Percentiles rank a stretch among this genome's conserved stretches.
Conservation (phyloP, 2,113 vertebrate genomes). For the Pantherophis guttatus region DNA sequence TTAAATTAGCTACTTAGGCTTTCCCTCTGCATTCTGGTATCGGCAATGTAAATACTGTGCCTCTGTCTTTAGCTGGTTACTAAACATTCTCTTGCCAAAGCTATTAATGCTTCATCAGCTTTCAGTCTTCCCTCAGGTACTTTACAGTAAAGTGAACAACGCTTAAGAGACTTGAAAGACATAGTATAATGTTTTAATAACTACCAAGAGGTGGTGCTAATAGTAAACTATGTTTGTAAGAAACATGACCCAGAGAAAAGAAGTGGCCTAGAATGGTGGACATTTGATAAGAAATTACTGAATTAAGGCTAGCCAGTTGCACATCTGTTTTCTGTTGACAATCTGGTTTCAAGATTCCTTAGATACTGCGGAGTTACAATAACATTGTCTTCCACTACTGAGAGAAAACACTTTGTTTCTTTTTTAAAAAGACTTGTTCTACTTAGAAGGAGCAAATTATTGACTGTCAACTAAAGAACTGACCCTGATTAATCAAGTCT, state of each 20-base stretch:
- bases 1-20: background rate
- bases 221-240: background rate
- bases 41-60: background rate
- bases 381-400: background rate
- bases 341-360: background rate
- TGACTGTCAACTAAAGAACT: background rate
- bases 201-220: background rate
- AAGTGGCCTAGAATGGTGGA: background rate
- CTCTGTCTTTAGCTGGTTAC: background rate
- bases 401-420: background rate
- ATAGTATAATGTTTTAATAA: background rate
- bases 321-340: background rate
- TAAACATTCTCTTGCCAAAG: background rate
- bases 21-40: background rate
- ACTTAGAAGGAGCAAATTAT: background rate
- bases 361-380: background rate
- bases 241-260: background rate
- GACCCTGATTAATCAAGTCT: background rate
- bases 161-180: background rate
- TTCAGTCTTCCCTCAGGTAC: background rate
- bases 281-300: background rate
- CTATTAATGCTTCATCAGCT: background rate
- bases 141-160: slow-evolving; percentile 16
- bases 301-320: background rate
- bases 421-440: background rate